Evolutionary conservation across 1,140 invertebrate species (phyloP).

Genomic region (Steinernema feltiae): DNA sequence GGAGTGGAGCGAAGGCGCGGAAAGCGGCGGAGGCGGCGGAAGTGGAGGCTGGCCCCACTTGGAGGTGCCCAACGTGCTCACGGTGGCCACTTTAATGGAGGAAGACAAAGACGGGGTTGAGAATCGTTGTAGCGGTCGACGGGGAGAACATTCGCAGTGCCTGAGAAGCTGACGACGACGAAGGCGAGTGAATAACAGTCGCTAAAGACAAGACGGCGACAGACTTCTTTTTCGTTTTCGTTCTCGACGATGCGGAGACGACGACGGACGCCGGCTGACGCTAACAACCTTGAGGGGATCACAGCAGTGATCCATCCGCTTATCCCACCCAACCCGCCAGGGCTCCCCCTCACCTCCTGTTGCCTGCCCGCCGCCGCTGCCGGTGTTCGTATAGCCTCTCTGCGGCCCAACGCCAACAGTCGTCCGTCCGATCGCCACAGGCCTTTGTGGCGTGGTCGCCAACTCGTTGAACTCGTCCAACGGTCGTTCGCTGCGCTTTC

Average conservation of each 20-base stretch:
- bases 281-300: not conserved
- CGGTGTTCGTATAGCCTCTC: not conserved
- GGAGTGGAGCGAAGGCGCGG: not conserved
- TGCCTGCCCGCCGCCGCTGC: not conserved
- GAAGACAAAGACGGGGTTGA: not conserved
- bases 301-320: slow-evolving; percentile 1
- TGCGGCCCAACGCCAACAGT: not conserved
- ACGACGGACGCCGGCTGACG: slow-evolving; percentile 11
- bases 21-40: not conserved
- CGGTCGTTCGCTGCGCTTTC: no score
- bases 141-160: not conserved
- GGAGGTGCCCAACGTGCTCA: slow-evolving; percentile 7
- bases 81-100: slow-evolving; percentile 5
- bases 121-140: not conserved
- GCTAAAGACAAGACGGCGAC: not conserved
- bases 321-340: not conserved
- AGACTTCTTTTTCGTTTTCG: not conserved
- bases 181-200: not conserved
- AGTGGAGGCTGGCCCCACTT: slow-evolving; percentile 11
- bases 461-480: no score
- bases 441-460: not conserved
- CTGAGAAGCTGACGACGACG: not conserved
- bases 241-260: no score
- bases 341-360: slow-evolving; percentile 2
- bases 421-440: not conserved